A percentile compares a stretch with the other conserved stretches of the same genome.
phyloP scores from a whole-genome alignment of 23 tunicate genomes.

The Oikopleura vanhoeffeni region DNA sequence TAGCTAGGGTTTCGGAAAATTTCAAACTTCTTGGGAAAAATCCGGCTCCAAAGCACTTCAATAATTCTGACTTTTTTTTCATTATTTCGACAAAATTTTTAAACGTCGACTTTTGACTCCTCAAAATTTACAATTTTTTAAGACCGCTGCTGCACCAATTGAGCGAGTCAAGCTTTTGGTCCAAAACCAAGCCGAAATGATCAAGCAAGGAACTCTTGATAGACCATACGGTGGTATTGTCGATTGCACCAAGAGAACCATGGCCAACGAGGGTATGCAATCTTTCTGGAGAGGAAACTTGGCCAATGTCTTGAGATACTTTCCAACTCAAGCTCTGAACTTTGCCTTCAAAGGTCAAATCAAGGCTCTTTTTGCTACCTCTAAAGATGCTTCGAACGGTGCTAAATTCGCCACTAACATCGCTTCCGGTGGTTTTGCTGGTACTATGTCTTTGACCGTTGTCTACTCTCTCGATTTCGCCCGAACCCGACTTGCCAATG shows the following conservation, averaged over 20 bases:
- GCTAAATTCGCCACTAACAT: conserved; percentile 28
- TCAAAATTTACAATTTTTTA: too few relatives aligned
- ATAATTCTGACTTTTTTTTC: too few relatives aligned
- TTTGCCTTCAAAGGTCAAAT: conserved; percentile 43
- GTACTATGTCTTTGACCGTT: conserved; percentile 71
- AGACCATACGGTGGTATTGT: conserved; percentile 44
- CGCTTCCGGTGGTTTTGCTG: conserved; percentile 99
- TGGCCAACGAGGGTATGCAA: conserved; percentile 28
- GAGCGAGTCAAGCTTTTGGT: conserved; percentile 56
- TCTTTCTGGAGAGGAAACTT: conserved; percentile 56
- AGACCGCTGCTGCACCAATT: conserved; percentile 24
- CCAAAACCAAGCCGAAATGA: conserved; percentile 61
- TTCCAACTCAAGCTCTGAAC: conserved; percentile 79
- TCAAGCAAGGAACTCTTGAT: conserved; percentile 27
- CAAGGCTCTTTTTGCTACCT: conserved; percentile 28
- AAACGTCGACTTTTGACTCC: too few relatives aligned
- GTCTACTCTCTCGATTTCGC: conserved; percentile 90
- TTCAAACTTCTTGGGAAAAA: too few relatives aligned
- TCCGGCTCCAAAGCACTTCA: too few relatives aligned
- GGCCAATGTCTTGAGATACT: conserved; percentile 62
- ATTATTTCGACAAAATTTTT: too few relatives aligned
- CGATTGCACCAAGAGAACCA: conserved; percentile 48
- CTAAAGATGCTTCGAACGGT: conserved; percentile 15
- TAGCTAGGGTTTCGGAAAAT: too few relatives aligned
- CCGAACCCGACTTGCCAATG: conserved; percentile 76